Percentiles rank a stretch among this genome's conserved stretches.
phyloP scores from a whole-genome alignment of 2,113 vertebrate genomes.

The Delphinapterus leucas region DNA sequence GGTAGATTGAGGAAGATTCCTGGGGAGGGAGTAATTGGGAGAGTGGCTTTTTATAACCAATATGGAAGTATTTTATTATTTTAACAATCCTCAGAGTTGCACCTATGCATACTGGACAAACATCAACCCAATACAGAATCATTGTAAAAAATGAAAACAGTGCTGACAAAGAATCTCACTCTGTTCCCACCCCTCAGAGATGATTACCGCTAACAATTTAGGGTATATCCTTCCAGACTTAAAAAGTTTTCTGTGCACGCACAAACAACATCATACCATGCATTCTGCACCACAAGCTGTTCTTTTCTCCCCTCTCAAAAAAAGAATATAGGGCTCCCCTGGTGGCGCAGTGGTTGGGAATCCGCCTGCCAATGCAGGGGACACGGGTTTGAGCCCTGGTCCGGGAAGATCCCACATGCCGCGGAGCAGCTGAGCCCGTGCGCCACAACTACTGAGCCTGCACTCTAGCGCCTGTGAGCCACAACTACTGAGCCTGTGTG shows the following conservation, averaged over 20 bases:
- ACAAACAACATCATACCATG: not conserved
- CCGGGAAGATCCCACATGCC: too few relatives aligned
- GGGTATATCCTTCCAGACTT: not conserved
- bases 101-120: not conserved
- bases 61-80: not conserved
- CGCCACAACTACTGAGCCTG: too few relatives aligned
- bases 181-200: not conserved
- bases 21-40: too few relatives aligned
- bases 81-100: not conserved
- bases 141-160: not conserved
- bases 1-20: not conserved
- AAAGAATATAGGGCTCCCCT: too few relatives aligned
- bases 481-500: too few relatives aligned
- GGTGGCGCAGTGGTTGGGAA: too few relatives aligned
- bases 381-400: too few relatives aligned
- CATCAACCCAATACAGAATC: not conserved
- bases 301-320: not conserved
- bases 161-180: not conserved
- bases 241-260: not conserved
- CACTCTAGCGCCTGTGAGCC: too few relatives aligned
- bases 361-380: too few relatives aligned
- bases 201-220: not conserved
- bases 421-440: too few relatives aligned
- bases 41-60: not conserved
- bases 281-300: not conserved